Conservation (phyloP, 1,140 invertebrate species). For the Pseudomyrmex pallidus region DNA sequence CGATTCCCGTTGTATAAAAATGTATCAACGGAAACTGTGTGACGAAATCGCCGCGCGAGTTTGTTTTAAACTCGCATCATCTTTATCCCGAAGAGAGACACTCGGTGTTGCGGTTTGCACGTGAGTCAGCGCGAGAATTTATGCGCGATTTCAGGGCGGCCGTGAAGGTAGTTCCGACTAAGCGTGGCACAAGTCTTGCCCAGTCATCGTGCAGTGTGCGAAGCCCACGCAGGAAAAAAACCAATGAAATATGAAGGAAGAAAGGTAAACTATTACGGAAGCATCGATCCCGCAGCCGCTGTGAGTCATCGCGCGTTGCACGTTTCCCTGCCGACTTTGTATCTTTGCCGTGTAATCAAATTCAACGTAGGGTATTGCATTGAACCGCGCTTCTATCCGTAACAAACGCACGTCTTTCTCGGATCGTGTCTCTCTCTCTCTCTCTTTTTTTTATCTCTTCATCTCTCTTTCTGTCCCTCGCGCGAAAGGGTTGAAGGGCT, state of each 20-base stretch:
- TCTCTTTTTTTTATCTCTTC: neutral
- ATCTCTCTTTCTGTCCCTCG: neutral
- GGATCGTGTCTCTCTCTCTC: too few relatives aligned
- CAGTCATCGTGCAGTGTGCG: constrained; percentile 18
- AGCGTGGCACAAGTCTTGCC: constrained; percentile 37
- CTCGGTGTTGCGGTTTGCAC: constrained; percentile 19
- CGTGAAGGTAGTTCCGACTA: constrained; percentile 16
- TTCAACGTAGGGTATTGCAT: neutral
- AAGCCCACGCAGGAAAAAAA: constrained; percentile 16
- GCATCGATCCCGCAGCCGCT: constrained; percentile 8
- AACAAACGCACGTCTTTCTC: neutral
- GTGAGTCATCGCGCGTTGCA: constrained; percentile 37
- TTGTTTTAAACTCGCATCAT: constrained; percentile 49
- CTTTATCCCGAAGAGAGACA: constrained; percentile 31
- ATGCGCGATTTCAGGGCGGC: constrained; percentile 15
- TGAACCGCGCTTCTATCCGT: constrained; percentile 32
- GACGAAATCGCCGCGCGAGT: constrained; percentile 11
- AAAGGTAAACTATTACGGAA: constrained; percentile 45
- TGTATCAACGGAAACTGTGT: constrained; percentile 5
- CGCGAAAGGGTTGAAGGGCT: constrained; percentile 17
- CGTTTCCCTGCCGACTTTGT: neutral
- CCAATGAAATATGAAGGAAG: constrained; percentile 50
- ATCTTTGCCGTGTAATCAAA: neutral
- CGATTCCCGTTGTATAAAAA: neutral
- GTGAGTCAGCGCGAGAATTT: constrained; percentile 35